These are phyloP conservation scores for Carapus acus DNA, from an alignment of 2,797 vertebrate species.

Conservation along the genomic window DNA sequence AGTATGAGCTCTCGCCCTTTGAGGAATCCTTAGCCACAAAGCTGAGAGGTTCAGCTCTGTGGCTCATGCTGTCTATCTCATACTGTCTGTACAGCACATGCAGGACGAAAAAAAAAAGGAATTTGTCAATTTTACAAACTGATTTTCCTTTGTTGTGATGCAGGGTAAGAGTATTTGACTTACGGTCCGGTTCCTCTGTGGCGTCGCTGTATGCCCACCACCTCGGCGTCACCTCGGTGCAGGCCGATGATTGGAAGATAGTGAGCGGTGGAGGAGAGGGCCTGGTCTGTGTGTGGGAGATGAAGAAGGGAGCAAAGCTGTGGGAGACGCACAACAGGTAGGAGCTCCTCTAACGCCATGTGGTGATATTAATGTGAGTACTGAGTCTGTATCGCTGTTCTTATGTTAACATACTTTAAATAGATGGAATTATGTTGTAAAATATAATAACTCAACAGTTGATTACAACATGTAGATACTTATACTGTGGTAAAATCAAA, in stretches of 20 bases:
- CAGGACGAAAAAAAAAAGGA: too few species aligned
- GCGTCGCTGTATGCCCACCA: conserved; percentile 85
- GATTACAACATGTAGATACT: too few species aligned
- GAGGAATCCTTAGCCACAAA: conserved; percentile 5
- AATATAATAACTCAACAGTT: too few species aligned
- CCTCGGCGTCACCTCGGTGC: conserved; percentile 82
- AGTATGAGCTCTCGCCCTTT: conserved; percentile 16
- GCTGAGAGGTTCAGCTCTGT: conserved; percentile 19
- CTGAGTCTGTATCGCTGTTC: not conserved
- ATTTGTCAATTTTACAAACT: too few species aligned
- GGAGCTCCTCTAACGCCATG: not conserved
- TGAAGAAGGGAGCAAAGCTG: conserved; percentile 85
- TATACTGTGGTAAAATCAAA: too few species aligned
- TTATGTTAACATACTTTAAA: too few species aligned
- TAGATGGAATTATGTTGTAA: too few species aligned
- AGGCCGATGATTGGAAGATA: conserved; percentile 91
- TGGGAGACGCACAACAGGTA: conserved; percentile 98
- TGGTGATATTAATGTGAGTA: not conserved
- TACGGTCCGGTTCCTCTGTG: conserved; percentile 67
- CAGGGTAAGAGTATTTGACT: conserved; percentile 87
- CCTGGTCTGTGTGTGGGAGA: conserved; percentile 91
- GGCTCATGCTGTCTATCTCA: too few species aligned
- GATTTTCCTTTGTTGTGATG: not conserved
- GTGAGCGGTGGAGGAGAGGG: conserved; percentile 92
- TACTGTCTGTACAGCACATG: too few species aligned